phyloP scores from a whole-genome alignment of 2,113 vertebrate genomes.

The Montifringilla adamsi region DNA sequence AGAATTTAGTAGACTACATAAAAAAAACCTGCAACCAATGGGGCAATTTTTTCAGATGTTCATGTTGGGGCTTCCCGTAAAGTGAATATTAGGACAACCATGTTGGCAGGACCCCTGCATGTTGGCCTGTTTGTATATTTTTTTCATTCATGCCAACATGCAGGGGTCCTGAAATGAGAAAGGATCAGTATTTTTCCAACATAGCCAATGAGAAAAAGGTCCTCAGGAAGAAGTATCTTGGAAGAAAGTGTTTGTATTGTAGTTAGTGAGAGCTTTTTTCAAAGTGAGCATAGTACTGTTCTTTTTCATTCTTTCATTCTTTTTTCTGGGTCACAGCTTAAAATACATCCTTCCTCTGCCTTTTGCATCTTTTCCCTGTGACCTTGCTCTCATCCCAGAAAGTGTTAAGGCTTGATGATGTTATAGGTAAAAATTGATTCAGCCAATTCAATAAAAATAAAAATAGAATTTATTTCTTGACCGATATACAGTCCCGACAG shows the following conservation, averaged over 20 bases:
- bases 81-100: not conserved
- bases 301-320: not conserved
- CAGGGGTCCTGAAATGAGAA: not conserved
- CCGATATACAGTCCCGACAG: too few species aligned
- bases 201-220: not conserved
- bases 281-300: not conserved
- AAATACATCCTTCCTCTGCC: not conserved
- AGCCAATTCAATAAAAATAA: too few species aligned
- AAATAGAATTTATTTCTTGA: too few species aligned
- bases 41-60: not conserved
- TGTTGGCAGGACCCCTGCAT: not conserved
- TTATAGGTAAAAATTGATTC: too few species aligned
- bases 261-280: not conserved
- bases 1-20: not conserved
- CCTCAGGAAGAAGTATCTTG: not conserved
- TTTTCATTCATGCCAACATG: rapidly evolving
- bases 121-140: not conserved
- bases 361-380: not conserved
- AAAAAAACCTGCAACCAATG: not conserved
- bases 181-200: not conserved
- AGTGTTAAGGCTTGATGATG: not conserved
- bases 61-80: not conserved
- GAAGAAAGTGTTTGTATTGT: not conserved
- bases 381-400: not conserved
- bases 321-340: not conserved